Percentiles rank a stretch among this genome's conserved stretches.
phyloP scores from a whole-genome alignment of 2,888 invertebrate species.

The Lymantria dispar region DNA sequence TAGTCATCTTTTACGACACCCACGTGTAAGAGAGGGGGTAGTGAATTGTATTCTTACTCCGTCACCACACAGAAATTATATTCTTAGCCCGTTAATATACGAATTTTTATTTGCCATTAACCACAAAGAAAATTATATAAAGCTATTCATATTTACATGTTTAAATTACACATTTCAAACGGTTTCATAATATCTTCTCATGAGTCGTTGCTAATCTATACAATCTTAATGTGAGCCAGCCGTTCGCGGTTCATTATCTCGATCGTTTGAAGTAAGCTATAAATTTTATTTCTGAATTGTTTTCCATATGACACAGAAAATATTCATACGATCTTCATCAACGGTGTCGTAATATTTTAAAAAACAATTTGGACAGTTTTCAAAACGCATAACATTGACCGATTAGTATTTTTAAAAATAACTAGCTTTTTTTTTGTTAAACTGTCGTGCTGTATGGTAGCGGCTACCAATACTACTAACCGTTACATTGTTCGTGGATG shows the following conservation, averaged over 20 bases:
- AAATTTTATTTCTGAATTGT: conserved; percentile 6
- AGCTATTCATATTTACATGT: conserved; percentile 1
- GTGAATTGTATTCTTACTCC: too few relatives aligned
- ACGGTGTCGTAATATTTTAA: conserved; percentile 4
- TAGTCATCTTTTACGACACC: too few relatives aligned
- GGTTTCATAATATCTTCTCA: background rate
- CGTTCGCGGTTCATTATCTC: conserved; percentile 7
- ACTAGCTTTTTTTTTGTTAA: too few relatives aligned
- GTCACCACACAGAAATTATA: too few relatives aligned
- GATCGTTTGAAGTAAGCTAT: conserved; percentile 9
- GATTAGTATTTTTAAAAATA: background rate
- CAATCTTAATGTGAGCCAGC: conserved; percentile 3
- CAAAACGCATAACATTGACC: background rate
- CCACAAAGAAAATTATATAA: background rate
- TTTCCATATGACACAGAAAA: conserved; percentile 1
- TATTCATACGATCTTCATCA: background rate
- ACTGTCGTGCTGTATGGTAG: background rate
- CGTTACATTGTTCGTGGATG: too few relatives aligned
- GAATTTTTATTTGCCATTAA: too few relatives aligned
- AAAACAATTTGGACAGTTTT: conserved; percentile 24
- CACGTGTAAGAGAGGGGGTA: too few relatives aligned
- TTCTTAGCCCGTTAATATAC: too few relatives aligned
- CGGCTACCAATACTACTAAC: too few relatives aligned
- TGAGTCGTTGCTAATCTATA: conserved; percentile 1
- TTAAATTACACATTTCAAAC: conserved; percentile 1